These are phyloP conservation scores for Drosophila bocki DNA, from an alignment of 1,140 invertebrate genomes.

Conservation along the genomic window DNA sequence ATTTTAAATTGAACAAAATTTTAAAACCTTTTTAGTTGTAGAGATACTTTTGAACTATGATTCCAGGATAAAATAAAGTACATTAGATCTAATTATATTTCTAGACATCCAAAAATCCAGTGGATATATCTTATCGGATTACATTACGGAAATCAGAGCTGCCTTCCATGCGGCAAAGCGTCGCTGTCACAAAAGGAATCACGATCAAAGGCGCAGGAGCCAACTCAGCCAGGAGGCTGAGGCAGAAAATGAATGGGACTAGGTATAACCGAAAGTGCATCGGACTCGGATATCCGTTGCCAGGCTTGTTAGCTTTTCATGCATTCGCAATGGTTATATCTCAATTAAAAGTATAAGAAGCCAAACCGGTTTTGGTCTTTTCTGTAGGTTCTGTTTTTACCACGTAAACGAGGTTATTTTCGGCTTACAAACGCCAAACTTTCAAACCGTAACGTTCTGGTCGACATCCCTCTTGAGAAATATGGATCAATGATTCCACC, in stretches of 20 bases:
- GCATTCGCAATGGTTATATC: slow-evolving; percentile 8
- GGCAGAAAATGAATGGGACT: slow-evolving; percentile 2
- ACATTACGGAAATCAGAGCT: slow-evolving; percentile 29
- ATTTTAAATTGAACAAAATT: neutral
- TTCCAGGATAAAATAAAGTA: neutral
- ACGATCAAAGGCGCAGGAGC: slow-evolving; percentile 5
- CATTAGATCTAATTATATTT: neutral
- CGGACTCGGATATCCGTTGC: neutral
- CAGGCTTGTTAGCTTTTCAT: neutral
- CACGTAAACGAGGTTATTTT: slow-evolving; percentile 37
- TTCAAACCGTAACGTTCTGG: slow-evolving; percentile 36
- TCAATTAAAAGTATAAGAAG: slow-evolving; percentile 12
- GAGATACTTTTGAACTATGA: too few relatives aligned
- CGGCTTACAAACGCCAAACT: slow-evolving; percentile 24
- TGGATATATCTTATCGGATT: slow-evolving; percentile 29
- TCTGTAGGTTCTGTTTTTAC: slow-evolving; percentile 28
- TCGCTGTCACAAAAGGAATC: slow-evolving; percentile 24
- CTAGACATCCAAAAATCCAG: slow-evolving; percentile 27
- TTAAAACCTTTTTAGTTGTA: too few relatives aligned
- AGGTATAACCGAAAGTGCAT: slow-evolving; percentile 1
- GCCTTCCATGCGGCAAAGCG: slow-evolving; percentile 21
- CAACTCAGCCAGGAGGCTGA: neutral
- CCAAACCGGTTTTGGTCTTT: slow-evolving; percentile 30
- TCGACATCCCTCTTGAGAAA: slow-evolving; percentile 18
- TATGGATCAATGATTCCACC: slow-evolving; percentile 23